These are phyloP conservation scores for Boulengeromyrus knoepffleri DNA, from an alignment of 2,113 vertebrate species.

Conservation along the genomic window DNA sequence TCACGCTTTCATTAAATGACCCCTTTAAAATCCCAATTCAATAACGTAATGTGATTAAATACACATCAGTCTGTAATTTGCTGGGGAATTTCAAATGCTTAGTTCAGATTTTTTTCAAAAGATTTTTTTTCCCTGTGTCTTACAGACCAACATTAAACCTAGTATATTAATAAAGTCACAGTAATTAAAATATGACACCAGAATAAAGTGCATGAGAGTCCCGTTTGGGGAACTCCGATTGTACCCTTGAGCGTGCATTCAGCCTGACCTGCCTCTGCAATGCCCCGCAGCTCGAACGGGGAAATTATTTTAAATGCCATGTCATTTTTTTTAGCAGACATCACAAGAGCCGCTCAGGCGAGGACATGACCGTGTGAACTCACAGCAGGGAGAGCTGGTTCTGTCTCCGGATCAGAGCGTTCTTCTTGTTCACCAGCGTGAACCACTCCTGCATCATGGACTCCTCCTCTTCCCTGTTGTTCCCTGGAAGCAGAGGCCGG, in stretches of 20 bases:
- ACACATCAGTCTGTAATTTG: background rate
- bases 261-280: background rate
- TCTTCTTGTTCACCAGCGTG: slow-evolving; percentile 99
- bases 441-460: slow-evolving; percentile 99
- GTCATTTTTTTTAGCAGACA: background rate
- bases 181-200: background rate
- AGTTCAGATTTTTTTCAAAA: background rate
- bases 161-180: background rate
- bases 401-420: slow-evolving; percentile 93
- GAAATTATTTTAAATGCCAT: slow-evolving; percentile 6
- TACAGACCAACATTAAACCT: background rate
- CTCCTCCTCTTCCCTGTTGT: slow-evolving; percentile 96
- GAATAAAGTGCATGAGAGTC: background rate
- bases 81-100: background rate
- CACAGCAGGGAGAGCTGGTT: slow-evolving; percentile 98
- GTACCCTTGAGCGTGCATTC: background rate
- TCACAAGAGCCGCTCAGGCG: background rate
- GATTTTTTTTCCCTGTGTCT: background rate
- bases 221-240: background rate
- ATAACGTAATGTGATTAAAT: slow-evolving; percentile 13
- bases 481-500: slow-evolving; percentile 62
- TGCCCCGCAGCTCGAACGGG: background rate
- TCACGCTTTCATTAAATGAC: slow-evolving; percentile 63
- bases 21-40: slow-evolving; percentile 53
- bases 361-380: slow-evolving; percentile 43